Base-by-base conservation (phyloP, 2,888 invertebrate species). In the Mesorhabditis sp. region DNA sequence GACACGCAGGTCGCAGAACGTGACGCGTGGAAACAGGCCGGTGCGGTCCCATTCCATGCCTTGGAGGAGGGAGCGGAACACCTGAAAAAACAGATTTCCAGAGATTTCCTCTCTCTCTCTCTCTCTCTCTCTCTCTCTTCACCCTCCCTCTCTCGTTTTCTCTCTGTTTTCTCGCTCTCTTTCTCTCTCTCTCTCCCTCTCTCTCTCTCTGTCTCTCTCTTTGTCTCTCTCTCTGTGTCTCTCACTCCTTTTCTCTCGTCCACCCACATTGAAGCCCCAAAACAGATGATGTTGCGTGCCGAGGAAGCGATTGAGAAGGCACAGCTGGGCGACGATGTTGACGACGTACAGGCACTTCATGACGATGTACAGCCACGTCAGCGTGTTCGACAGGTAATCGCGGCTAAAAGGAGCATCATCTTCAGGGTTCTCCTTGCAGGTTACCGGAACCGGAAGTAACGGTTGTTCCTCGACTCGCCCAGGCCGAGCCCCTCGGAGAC, bases 21-120 rank as follows among this genome's bases (percentile, higher is more conserved):
- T 50, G 58, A 50, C 58, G 58, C 58, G 58, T 50, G 58, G 58
- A 50, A 50, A 50, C 58, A 50, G n/a, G 58, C 58, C 58, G 10
- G 58, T 50, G 10, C n/a, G 10, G 7, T n/a, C 58, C 58, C 58
- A 50, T 13, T n/a, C 58, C 7, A 10, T 50, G 7, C 58, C 58
- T 10, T 13, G 58, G 58, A 50, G n/a, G 10, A 50, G 10, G 7
- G 7, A 10, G n/a, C n/a, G n/a, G 58, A 50, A 10, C 7, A 13
- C n/a, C 58, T 50, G n/a, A 2, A 50, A 50, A n/a, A 50, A 28
- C 28, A 50, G 58, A 50, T 50, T 50, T 50, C 2, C 28, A 28
- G 28, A 28, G 28, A 28, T 28, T 28, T 2, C 2, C 28, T 1
- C 28, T 28, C 28, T 28, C 28, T 28, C 28, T 28, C 28, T 28